These are phyloP conservation scores for Hydrotaea diabolus DNA, from an alignment of 2,888 invertebrate genomes.

Conservation along the genomic window DNA sequence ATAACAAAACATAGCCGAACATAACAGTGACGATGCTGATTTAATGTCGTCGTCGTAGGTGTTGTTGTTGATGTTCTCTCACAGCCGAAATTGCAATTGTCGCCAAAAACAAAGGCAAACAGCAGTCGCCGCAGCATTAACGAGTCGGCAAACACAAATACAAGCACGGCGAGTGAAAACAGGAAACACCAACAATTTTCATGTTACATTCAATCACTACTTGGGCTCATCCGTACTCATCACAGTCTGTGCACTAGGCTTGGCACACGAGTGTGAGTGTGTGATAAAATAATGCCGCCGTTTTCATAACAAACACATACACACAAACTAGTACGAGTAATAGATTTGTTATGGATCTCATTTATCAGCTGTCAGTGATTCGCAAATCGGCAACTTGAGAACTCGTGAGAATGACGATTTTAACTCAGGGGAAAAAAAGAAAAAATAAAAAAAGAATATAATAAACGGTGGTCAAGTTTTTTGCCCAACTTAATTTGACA, in stretches of 20 bases:
- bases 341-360: too few relatives aligned
- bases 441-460: too few relatives aligned
- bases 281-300: neutral
- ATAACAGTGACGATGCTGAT: neutral
- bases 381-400: too few relatives aligned
- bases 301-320: neutral
- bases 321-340: neutral
- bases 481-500: too few relatives aligned
- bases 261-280: neutral
- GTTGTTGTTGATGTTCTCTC: neutral
- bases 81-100: constrained; percentile 30
- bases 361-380: too few relatives aligned
- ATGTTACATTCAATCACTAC: neutral
- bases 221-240: neutral
- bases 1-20: constrained; percentile 67
- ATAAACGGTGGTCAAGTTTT: too few relatives aligned
- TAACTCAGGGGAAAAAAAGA: too few relatives aligned
- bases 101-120: constrained; percentile 33
- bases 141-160: neutral
- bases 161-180: neutral
- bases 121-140: neutral
- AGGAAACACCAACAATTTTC: constrained; percentile 9
- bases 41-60: too few relatives aligned
- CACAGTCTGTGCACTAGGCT: neutral
- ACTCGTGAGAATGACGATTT: too few relatives aligned